These are phyloP conservation scores for Neoarius graeffei DNA, from an alignment of 2,113 vertebrate species.

Conservation along the genomic window DNA sequence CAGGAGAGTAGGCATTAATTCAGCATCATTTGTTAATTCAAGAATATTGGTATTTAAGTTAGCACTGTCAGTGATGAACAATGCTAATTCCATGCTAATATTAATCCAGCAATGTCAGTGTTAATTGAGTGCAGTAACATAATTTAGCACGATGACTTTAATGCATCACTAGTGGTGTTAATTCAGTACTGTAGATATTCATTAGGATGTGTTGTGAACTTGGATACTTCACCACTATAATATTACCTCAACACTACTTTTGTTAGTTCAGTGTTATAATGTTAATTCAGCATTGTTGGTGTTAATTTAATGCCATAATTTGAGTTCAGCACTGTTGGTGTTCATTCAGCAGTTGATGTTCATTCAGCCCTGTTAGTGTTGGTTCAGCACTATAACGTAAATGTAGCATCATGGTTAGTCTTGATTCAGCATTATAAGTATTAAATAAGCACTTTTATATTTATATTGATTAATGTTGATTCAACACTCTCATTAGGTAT, in stretches of 20 bases:
- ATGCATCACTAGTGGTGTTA: not conserved
- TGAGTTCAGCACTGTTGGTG: not conserved
- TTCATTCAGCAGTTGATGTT: not conserved
- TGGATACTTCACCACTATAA: not conserved
- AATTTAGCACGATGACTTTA: not conserved
- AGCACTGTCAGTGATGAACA: not conserved
- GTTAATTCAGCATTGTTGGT: not conserved
- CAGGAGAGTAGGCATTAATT: not conserved
- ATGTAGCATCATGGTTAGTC: not conserved
- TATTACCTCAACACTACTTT: not conserved
- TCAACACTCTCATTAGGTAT: no score
- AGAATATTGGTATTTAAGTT: not conserved
- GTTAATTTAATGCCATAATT: not conserved
- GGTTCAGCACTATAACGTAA: not conserved
- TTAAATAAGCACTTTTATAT: not conserved
- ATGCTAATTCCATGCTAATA: not conserved
- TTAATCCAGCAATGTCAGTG: not conserved
- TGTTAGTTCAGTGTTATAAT: not conserved
- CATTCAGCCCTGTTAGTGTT: not conserved
- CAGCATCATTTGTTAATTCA: no score
- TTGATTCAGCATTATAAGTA: not conserved
- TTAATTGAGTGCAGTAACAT: not conserved
- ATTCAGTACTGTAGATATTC: not conserved
- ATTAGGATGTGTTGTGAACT: not conserved
- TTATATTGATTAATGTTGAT: not conserved